A percentile compares a stretch with the other conserved stretches of the same genome.
These are phyloP conservation scores for Cryptophagus acutangulus DNA, from an alignment of 2,888 invertebrate genomes.

Conservation along the genomic window DNA sequence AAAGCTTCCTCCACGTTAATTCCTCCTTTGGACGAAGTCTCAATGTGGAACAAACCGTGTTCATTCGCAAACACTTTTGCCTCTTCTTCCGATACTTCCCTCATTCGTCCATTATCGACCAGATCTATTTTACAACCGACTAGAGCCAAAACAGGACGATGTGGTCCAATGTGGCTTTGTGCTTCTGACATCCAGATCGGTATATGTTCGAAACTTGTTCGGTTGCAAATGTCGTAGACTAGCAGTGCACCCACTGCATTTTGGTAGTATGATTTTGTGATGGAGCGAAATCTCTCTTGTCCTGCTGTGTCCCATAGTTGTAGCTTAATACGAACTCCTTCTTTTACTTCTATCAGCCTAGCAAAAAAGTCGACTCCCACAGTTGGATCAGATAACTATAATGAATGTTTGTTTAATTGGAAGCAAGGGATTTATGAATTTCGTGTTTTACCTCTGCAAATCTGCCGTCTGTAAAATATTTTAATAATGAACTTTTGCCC, in stretches of 20 bases:
- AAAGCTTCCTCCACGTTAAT: constrained; percentile 92
- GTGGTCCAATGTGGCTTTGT: constrained; percentile 89
- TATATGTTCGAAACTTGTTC: constrained; percentile 91
- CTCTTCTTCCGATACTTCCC: constrained; percentile 85
- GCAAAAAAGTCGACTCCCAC: constrained; percentile 99
- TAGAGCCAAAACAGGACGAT: constrained; percentile 86
- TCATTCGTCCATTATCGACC: constrained; percentile 60
- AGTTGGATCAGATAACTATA: constrained; percentile 92
- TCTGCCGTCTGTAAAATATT: constrained; percentile 91
- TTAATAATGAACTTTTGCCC: constrained; percentile 90
- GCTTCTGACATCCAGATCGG: constrained; percentile 97
- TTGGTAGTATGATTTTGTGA: constrained; percentile 96
- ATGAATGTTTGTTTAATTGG: constrained; percentile 25
- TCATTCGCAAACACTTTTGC: constrained; percentile 89
- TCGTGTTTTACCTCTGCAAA: constrained; percentile 72
- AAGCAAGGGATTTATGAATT: neutral
- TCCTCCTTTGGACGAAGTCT: constrained; percentile 91
- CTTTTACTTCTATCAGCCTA: constrained; percentile 89
- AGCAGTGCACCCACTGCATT: constrained; percentile 96
- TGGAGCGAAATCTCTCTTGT: constrained; percentile 95
- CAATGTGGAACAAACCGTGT: constrained; percentile 86
- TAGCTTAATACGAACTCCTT: constrained; percentile 92
- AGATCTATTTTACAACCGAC: constrained; percentile 88
- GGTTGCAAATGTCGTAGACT: constrained; percentile 88
- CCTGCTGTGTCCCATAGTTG: constrained; percentile 99